phyloP scores from a whole-genome alignment of 2,888 invertebrate genomes.

The Siphonodentalium dalli region DNA sequence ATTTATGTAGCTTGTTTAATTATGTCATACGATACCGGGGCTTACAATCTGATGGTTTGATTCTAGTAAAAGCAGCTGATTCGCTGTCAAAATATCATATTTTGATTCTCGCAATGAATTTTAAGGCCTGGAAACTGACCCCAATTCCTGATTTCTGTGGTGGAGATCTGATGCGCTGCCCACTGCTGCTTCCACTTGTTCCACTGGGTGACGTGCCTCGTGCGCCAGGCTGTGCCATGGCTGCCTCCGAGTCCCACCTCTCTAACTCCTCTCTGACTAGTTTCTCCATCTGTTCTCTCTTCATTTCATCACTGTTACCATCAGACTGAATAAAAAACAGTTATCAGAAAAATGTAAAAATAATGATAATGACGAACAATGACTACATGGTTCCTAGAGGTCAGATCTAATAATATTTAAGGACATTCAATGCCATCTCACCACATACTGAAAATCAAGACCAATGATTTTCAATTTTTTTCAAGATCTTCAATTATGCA shows the following conservation, averaged over 20 bases:
- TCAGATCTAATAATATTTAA: neutral
- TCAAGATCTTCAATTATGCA: no score
- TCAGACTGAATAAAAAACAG: conserved; percentile 47
- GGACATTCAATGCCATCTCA: no score
- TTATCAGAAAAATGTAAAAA: neutral
- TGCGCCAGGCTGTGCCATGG: conserved; percentile 44
- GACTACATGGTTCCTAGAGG: neutral
- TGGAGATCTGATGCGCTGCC: conserved; percentile 42
- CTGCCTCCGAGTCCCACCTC: conserved; percentile 62
- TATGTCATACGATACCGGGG: no score
- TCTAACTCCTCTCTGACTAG: conserved; percentile 66
- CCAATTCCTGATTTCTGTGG: conserved; percentile 47
- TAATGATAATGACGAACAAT: neutral
- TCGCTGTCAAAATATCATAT: no score
- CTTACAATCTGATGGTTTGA: no score
- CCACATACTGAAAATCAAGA: no score
- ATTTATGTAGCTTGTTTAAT: no score
- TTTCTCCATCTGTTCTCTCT: conserved; percentile 65
- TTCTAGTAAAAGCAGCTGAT: no score
- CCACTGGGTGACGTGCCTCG: conserved; percentile 47
- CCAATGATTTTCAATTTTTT: no score
- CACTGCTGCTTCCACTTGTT: conserved; percentile 42
- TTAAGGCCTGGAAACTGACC: conserved; percentile 1
- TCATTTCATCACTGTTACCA: conserved; percentile 61
- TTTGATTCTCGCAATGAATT: no score